Evolutionary conservation across 2,113 vertebrate genomes (phyloP).

Genomic region (Hydrochoerus hydrochaeris): DNA sequence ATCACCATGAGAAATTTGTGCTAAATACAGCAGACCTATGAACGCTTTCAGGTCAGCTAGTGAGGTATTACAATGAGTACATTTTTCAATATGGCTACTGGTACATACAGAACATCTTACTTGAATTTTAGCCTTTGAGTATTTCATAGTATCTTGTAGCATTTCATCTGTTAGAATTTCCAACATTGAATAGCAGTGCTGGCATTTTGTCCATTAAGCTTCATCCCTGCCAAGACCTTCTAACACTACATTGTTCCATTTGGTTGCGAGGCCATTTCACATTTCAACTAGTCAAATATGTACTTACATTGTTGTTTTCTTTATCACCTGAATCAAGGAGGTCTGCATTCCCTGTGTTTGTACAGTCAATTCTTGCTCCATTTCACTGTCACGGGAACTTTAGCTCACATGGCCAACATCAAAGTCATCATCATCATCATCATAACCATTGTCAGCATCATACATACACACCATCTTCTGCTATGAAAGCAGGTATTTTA

Average conservation of each 20-base stretch:
- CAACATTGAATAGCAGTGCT: neutral
- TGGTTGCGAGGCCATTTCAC: neutral
- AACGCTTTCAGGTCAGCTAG: neutral
- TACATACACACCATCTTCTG: neutral
- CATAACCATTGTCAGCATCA: neutral
- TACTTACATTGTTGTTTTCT: neutral
- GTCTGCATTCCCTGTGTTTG: neutral
- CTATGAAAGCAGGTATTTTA: neutral
- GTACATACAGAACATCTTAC: neutral
- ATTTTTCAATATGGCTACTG: neutral
- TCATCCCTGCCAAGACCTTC: neutral
- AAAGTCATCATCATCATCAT: neutral
- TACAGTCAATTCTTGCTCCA: neutral
- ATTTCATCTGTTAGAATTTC: neutral
- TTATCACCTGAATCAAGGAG: neutral
- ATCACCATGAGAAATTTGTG: neutral
- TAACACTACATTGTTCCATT: neutral
- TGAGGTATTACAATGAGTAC: neutral
- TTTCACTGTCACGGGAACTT: neutral
- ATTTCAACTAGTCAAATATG: neutral
- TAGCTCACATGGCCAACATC: too few species aligned
- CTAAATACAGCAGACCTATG: neutral
- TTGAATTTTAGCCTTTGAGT: neutral
- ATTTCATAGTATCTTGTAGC: neutral
- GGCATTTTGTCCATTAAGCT: neutral